Conservation (phyloP, 2,113 vertebrate genomes). For the Thalassarche chlororhynchos region DNA sequence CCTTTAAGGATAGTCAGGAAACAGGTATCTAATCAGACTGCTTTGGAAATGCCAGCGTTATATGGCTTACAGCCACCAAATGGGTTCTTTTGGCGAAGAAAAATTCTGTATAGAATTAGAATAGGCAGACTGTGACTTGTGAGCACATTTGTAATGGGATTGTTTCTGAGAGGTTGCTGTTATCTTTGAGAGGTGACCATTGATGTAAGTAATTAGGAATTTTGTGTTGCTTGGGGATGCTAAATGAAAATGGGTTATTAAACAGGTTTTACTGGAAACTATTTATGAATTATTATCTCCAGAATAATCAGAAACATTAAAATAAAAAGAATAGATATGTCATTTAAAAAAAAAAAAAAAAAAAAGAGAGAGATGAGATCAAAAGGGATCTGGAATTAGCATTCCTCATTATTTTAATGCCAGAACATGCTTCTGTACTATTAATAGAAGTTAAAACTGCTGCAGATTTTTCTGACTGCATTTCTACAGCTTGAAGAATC, state of each 20-base stretch:
- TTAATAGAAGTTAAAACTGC: slow-evolving; percentile 45
- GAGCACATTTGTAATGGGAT: not conserved
- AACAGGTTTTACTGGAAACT: slow-evolving; percentile 9
- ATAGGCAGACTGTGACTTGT: not conserved
- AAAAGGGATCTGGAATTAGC: slow-evolving; percentile 22
- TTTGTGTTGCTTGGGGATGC: not conserved
- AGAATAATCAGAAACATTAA: slow-evolving; percentile 15
- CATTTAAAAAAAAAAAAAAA: not conserved
- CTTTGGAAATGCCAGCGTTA: not conserved
- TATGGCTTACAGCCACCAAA: not conserved
- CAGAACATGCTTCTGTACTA: slow-evolving; percentile 21
- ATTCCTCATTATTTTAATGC: slow-evolving; percentile 52
- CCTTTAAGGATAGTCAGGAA: not conserved
- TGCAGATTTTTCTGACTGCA: slow-evolving; percentile 18
- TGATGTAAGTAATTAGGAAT: slow-evolving; percentile 19
- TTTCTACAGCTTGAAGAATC: slow-evolving; percentile 34
- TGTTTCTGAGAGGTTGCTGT: not conserved
- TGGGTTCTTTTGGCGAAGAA: not conserved
- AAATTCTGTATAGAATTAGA: not conserved
- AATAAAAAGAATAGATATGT: slow-evolving; percentile 3
- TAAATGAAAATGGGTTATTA: not conserved
- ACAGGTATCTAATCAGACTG: not conserved
- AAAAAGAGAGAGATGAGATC: not conserved
- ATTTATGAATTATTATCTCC: slow-evolving; percentile 22
- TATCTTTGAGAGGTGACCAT: not conserved